A percentile compares a stretch with the other conserved stretches of the same genome.
These are phyloP conservation scores for Epinephelus lanceolatus DNA, from an alignment of 2,113 vertebrate genomes.

Conservation along the genomic window DNA sequence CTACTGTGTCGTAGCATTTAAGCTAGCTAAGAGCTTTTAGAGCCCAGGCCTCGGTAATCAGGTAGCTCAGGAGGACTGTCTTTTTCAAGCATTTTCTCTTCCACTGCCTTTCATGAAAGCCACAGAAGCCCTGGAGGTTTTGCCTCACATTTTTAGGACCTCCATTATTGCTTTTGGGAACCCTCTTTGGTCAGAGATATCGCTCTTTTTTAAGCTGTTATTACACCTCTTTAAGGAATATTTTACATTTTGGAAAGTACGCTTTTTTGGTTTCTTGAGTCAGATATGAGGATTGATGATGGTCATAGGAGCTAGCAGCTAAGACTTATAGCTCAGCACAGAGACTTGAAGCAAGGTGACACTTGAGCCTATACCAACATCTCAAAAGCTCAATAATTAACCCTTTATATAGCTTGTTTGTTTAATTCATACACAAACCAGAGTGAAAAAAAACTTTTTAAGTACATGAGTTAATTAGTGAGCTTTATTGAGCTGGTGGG, in stretches of 20 bases:
- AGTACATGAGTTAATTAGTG: too few species aligned
- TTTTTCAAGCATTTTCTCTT: conserved; percentile 21
- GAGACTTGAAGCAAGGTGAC: not conserved
- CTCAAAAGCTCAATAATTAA: not conserved
- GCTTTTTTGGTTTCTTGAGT: not conserved
- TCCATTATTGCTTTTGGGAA: conserved; percentile 1
- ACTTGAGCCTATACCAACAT: not conserved
- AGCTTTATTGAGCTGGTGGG: too few species aligned
- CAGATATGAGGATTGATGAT: not conserved
- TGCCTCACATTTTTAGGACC: not conserved
- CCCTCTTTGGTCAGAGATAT: not conserved
- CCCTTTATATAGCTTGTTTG: not conserved
- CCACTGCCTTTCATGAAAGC: conserved; percentile 42
- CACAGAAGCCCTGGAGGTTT: not conserved
- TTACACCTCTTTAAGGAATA: not conserved
- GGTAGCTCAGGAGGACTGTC: not conserved
- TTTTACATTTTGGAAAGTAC: not conserved
- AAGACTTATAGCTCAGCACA: too few species aligned
- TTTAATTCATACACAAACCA: too few species aligned
- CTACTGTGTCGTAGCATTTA: conserved; percentile 30
- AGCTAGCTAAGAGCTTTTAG: conserved; percentile 36
- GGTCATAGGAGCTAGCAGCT: not conserved
- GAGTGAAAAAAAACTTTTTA: too few species aligned
- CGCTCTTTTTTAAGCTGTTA: not conserved
- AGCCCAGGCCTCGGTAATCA: conserved; percentile 22